phyloP scores from a whole-genome alignment of 2,888 invertebrate species.

The Enchytraeus crypticus region DNA sequence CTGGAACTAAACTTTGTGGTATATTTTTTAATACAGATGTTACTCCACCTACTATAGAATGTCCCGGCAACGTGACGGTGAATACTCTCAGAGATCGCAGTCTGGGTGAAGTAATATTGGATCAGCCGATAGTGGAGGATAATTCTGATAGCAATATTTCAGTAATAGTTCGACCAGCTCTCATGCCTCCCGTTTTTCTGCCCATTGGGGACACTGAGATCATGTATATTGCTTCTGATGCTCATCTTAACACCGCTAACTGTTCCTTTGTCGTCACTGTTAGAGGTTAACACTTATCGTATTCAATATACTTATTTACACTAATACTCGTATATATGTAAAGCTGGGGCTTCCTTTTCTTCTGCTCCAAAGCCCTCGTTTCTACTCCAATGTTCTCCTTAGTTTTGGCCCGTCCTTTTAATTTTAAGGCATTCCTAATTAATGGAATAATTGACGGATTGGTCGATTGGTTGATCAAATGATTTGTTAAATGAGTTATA shows the following conservation, averaged over 20 bases:
- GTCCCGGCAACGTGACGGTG: conserved; percentile 54
- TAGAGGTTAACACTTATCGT: conserved; percentile 30
- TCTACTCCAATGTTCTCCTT: too few relatives aligned
- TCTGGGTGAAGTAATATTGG: conserved; percentile 55
- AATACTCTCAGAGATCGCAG: conserved; percentile 52
- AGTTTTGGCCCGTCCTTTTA: too few relatives aligned
- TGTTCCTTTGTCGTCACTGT: conserved; percentile 58
- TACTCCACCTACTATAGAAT: conserved; percentile 55
- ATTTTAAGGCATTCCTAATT: too few relatives aligned
- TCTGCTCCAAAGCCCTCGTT: too few relatives aligned
- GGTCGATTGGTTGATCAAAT: too few relatives aligned
- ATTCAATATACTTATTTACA: background rate
- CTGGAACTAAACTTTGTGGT: background rate
- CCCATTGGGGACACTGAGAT: conserved; percentile 57
- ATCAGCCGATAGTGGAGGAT: conserved; percentile 52
- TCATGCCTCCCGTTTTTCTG: conserved; percentile 54
- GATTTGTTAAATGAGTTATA: too few relatives aligned
- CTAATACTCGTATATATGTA: too few relatives aligned
- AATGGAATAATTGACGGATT: too few relatives aligned
- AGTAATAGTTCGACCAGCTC: conserved; percentile 57
- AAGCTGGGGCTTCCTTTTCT: too few relatives aligned
- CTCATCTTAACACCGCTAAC: conserved; percentile 56
- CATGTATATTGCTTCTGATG: conserved; percentile 59
- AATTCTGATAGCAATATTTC: conserved; percentile 56
- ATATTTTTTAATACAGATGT: conserved; percentile 50